These are phyloP conservation scores for Brachypodius melanocephalos DNA, from an alignment of 2,113 vertebrate species.

Conservation along the genomic window DNA sequence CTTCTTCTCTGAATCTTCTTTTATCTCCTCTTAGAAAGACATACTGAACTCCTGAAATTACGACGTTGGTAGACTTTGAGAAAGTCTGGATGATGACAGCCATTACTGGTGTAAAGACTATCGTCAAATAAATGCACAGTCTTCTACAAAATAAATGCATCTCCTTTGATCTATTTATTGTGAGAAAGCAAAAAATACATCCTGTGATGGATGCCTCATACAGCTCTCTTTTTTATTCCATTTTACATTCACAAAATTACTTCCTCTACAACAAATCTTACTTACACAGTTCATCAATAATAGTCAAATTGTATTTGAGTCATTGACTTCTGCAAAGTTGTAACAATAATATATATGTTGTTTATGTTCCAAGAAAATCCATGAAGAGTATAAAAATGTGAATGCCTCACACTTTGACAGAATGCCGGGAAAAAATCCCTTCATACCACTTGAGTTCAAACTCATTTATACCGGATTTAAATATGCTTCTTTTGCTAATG, in stretches of 20 bases:
- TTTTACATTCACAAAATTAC: neutral
- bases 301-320: neutral
- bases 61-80: neutral
- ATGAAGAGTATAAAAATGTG: neutral
- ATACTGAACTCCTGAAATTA: neutral
- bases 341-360: neutral
- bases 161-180: neutral
- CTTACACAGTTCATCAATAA: neutral
- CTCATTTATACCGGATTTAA: neutral
- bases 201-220: neutral
- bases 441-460: neutral
- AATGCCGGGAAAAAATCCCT: neutral
- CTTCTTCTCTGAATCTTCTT: neutral
- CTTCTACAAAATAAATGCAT: neutral
- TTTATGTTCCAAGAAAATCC: neutral
- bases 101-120: neutral
- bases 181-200: neutral
- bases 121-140: neutral
- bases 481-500: neutral
- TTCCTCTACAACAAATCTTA: neutral
- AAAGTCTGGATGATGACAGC: neutral
- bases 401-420: neutral
- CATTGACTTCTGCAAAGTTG: neutral
- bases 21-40: neutral
- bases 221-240: neutral